Percentiles rank a stretch among this genome's conserved stretches.
Conservation (phyloP, 2,888 invertebrate genomes). For the Zhuqinia jingwanae region DNA sequence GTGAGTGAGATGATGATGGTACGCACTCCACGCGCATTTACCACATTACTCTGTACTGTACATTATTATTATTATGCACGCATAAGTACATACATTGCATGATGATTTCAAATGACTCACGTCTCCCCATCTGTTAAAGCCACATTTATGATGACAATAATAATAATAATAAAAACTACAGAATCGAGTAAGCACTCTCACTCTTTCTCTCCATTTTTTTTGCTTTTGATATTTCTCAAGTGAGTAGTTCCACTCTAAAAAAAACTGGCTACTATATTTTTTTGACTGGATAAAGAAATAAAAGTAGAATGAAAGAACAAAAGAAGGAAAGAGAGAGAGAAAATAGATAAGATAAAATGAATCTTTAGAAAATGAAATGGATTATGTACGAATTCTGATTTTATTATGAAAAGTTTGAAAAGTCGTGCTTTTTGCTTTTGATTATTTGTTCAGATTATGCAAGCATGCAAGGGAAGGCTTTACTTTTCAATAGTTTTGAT, state of each 20-base stretch:
- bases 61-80: too few relatives aligned
- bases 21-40: too few relatives aligned
- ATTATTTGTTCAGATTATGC: conserved; percentile 6
- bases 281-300: background rate
- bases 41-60: too few relatives aligned
- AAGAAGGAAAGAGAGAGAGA: background rate
- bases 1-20: too few relatives aligned
- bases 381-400: background rate
- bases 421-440: conserved; percentile 36
- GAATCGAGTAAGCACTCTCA: too few relatives aligned
- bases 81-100: too few relatives aligned
- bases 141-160: too few relatives aligned
- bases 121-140: too few relatives aligned
- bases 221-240: conserved; percentile 38
- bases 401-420: background rate
- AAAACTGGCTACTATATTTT: conserved; percentile 1
- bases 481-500: background rate
- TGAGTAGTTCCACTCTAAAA: conserved; percentile 4
- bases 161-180: too few relatives aligned
- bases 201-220: too few relatives aligned
- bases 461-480: background rate
- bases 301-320: background rate
- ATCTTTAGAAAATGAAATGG: background rate
- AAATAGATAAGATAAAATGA: conserved; percentile 15
- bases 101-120: too few relatives aligned